Base-by-base conservation (phyloP, 1,140 invertebrate genomes). In the Papilio xuthus region DNA sequence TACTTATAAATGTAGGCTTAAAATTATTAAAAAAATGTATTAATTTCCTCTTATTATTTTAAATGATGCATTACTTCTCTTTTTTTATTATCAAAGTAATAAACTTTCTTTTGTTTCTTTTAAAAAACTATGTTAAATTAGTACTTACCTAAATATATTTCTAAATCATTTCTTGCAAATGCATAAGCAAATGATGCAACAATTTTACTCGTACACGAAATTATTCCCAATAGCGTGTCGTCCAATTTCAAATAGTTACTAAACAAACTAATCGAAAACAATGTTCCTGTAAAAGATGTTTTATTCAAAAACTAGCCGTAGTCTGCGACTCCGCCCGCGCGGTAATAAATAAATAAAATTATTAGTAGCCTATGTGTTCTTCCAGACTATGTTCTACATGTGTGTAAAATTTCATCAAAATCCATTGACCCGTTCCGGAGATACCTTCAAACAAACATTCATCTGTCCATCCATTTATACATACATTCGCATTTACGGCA, bases 121-220 rank as follows among this genome's bases (percentile, higher is more conserved):
- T 4, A 28, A 70, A 70, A 18, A 50, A 6, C 10, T 23, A 50
- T 10, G 26, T 56, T 10, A 50, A 6, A 71, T 20, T 26, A 63
- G 26, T 70, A 92, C 92, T 94, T 90, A 96, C 97, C 97, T 74
- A 97, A 89, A 89, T 97, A 97, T 86, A 97, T 96, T 84, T 97
- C 95, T 89, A 96, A 95, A 50, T 96, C 95, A 41, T 96, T 96
- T 44, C 95, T 96, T 1, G 97, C 96, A 85, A 97, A 97, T 0
- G 97, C 96, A 78, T 97, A 98, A 0, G 97, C 96, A 82, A 97
- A 96, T 18, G 96, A 95, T 0, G 96, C 96, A 0, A 97, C 86
- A 41, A 97, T 97, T 93, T 97, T 97, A 80, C 96, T 97, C 84
- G 95, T 95, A 77, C 95, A 96, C 0, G 97, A 97, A 84, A 97